Percentiles rank a stretch among this genome's conserved stretches.
Conservation (phyloP, 2,797 vertebrate genomes). For the Leuciscus waleckii region DNA sequence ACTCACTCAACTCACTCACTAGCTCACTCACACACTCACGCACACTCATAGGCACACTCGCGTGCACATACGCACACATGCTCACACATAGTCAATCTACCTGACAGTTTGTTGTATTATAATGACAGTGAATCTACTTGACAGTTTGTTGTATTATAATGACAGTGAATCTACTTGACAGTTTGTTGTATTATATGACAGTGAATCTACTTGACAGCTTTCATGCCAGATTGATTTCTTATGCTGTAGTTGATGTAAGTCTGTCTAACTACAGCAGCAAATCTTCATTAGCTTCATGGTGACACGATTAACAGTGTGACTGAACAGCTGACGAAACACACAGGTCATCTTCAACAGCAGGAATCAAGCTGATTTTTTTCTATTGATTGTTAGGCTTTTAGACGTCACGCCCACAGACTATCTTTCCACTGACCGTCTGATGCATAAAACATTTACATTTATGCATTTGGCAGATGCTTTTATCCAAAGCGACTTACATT, state of each 20-base stretch:
- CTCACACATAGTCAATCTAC: no score
- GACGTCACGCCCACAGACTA: neutral
- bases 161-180: no score
- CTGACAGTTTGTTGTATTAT: no score
- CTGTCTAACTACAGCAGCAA: neutral
- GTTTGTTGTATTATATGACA: neutral
- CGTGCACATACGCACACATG: no score
- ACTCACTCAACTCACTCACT: no score
- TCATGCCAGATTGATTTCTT: neutral
- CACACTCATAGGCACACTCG: no score
- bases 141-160: no score
- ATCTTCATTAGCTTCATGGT: neutral
- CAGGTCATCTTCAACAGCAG: conserved; percentile 6
- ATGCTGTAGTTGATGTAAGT: neutral
- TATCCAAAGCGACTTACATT: no score
- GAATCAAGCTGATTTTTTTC: neutral
- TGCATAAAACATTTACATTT: neutral
- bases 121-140: no score
- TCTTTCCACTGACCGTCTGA: neutral
- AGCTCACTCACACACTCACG: no score
- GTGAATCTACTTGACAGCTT: neutral
- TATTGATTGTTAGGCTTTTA: neutral
- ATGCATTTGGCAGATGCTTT: no score
- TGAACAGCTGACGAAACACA: neutral
- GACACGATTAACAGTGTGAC: neutral